Base-by-base conservation (phyloP, 2,113 vertebrate species). In the Ibidorhyncha struthersii region DNA sequence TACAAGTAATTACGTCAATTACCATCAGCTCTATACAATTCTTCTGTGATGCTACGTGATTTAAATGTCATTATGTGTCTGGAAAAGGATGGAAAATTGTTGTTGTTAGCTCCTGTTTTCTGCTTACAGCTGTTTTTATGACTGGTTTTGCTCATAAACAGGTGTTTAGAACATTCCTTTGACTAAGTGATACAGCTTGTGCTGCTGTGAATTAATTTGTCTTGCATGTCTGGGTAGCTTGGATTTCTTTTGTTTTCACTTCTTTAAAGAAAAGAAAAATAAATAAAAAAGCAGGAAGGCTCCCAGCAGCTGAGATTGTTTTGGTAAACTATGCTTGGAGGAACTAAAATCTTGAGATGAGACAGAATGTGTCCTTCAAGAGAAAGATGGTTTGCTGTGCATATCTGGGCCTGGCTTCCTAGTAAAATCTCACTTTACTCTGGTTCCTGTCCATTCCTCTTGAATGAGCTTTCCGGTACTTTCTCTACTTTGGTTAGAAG, bases 91-190 rank as follows among this genome's bases (percentile, higher is more conserved):
- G 95, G 96, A 87, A 98, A 97, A 97, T 97, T 94, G 95, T 97
- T 97, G 92, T 95, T 96, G 90, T 93, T 96, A 73, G 80, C 79
- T 97, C 89, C 95, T 96, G 94, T 98, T 97, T 97, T 96, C 97
- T 98, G 96, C 96, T 98, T 98, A 98, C 98, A 98, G 97, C 96
- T 98, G 98, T 76, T 98, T 98, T 97, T 97, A 96, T 98, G 95
- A 96, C 97, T 95, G 95, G 98, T 98, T 98, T 98, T 98, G 98
- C 98, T 98, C 98, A 98, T 98, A 98, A 98, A 97, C 98, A 98
- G 98, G 98, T 98, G 98, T 97, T 98, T 98, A 94, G 96, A 98
- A 95, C 74, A 95, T 74, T 98, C 93, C 94, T 98, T 98, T 98
- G 94, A 86, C 93, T 95, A 91, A 96, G 63, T 69, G 59, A 67